Conservation (phyloP, 2,113 vertebrate genomes). For the Microtus ochrogaster region DNA sequence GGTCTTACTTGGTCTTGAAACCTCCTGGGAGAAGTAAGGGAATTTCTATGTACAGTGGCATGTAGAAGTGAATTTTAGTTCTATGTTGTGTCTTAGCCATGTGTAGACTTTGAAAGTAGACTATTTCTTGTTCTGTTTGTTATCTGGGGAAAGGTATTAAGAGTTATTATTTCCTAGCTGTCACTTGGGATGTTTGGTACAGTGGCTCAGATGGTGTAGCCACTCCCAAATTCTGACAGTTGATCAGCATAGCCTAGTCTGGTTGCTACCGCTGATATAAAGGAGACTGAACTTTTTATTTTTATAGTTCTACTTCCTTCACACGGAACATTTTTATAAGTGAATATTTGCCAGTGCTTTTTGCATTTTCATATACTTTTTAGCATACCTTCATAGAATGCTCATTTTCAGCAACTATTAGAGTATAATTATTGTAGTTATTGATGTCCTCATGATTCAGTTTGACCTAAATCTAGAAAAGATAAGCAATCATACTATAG, state of each 20-base stretch:
- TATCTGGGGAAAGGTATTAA: constrained; percentile 8
- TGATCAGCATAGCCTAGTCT: background rate
- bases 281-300: background rate
- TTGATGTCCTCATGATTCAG: background rate
- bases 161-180: constrained; percentile 14
- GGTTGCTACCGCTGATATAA: background rate
- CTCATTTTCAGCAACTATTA: background rate
- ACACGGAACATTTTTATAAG: background rate
- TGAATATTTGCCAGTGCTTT: background rate
- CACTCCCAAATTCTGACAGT: background rate
- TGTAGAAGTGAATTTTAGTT: constrained; percentile 12
- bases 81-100: background rate
- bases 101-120: background rate
- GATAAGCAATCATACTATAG: background rate
- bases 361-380: background rate
- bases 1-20: background rate
- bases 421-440: background rate
- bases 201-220: background rate
- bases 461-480: background rate
- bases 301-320: constrained; percentile 25
- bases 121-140: constrained; percentile 14
- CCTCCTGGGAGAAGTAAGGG: constrained; percentile 33
- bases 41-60: background rate
- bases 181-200: background rate
- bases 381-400: background rate